phyloP scores from a whole-genome alignment of 2,888 invertebrate species.

The Hyposoter dolosus region DNA sequence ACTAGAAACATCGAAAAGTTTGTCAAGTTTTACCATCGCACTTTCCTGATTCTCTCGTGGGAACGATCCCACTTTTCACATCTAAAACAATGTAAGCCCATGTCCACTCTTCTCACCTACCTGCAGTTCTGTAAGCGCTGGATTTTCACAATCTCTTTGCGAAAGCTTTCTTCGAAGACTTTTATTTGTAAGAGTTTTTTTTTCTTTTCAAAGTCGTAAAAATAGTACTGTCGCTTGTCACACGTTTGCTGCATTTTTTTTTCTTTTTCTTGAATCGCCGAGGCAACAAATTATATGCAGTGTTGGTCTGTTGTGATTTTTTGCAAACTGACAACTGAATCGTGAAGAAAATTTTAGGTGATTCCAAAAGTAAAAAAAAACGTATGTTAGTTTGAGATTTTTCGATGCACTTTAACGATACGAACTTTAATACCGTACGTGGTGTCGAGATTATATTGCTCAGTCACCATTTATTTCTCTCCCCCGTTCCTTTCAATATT shows the following conservation, averaged over 20 bases:
- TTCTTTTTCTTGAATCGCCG: too few species aligned
- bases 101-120: neutral
- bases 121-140: neutral
- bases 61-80: constrained; percentile 28
- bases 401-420: too few species aligned
- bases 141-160: constrained; percentile 14
- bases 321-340: too few species aligned
- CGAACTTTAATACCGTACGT: too few species aligned
- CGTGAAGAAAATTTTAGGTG: too few species aligned
- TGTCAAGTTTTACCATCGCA: neutral
- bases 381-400: too few species aligned
- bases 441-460: constrained; percentile 64
- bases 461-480: constrained; percentile 16
- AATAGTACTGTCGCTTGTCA: neutral
- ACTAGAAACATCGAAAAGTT: constrained; percentile 24
- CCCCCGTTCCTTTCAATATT: constrained; percentile 9
- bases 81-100: constrained; percentile 13
- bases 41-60: constrained; percentile 41
- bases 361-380: too few species aligned
- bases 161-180: neutral
- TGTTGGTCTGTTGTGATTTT: too few species aligned
- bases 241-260: neutral
- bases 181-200: neutral
- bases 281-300: too few species aligned
- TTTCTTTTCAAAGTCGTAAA: neutral